phyloP scores from a whole-genome alignment of 2,888 invertebrate genomes.

The Priocnemis perturbator region DNA sequence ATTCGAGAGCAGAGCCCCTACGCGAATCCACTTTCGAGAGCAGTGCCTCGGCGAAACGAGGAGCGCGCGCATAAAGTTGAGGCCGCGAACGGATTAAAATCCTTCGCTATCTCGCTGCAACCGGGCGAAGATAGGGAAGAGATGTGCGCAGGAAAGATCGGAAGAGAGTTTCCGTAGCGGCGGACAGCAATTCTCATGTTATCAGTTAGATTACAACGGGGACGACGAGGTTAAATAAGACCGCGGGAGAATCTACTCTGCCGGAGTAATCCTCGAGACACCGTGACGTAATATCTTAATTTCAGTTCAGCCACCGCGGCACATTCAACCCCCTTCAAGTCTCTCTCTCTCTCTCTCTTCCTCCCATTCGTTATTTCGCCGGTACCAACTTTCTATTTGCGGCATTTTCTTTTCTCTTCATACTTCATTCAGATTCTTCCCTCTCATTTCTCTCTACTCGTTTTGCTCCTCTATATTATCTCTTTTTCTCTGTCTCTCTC shows the following conservation, averaged over 20 bases:
- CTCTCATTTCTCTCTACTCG: neutral
- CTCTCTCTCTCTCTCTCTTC: too few species aligned
- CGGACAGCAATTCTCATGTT: conserved; percentile 55
- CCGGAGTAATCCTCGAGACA: conserved; percentile 39
- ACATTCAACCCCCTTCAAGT: conserved; percentile 7
- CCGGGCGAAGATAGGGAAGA: neutral
- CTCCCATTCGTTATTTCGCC: too few species aligned
- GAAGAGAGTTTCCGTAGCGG: conserved; percentile 26
- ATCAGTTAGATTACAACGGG: conserved; percentile 40
- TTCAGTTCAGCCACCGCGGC: conserved; percentile 24
- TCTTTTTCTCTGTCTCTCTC: neutral
- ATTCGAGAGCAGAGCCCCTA: too few species aligned
- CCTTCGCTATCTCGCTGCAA: neutral
- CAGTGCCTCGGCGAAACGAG: neutral
- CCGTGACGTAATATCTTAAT: conserved; percentile 43
- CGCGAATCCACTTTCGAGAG: too few species aligned
- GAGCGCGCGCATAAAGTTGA: neutral
- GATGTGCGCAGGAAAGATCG: neutral
- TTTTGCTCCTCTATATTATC: conserved; percentile 19
- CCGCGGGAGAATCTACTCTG: conserved; percentile 40
- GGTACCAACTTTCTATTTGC: conserved; percentile 37
- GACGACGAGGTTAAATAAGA: conserved; percentile 49
- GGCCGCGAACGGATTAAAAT: neutral
- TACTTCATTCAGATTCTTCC: neutral
- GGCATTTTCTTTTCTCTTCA: conserved; percentile 22